phyloP scores from a whole-genome alignment of 2,113 vertebrate genomes.

The Cromileptes altivelis region DNA sequence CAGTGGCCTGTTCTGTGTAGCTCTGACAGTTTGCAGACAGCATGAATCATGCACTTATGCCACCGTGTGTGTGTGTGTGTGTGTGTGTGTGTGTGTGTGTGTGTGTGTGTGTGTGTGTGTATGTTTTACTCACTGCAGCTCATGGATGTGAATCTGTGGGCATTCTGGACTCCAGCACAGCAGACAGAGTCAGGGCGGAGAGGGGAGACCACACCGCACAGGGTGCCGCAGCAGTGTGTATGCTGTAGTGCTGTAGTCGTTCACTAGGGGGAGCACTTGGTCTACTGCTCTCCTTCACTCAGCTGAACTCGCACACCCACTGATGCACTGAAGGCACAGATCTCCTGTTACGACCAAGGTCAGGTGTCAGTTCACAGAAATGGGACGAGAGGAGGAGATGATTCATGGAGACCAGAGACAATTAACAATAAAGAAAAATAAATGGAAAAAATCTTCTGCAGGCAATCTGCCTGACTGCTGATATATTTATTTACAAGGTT shows the following conservation, averaged over 20 bases:
- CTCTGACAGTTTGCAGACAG: constrained; percentile 50
- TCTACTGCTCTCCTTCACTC: constrained; percentile 37
- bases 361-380: not conserved
- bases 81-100: not conserved
- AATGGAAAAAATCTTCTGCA: not conserved
- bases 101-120: not conserved
- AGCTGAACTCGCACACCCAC: not conserved
- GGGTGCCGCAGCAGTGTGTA: not conserved
- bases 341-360: not conserved
- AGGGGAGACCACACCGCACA: not conserved
- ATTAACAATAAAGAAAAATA: not conserved
- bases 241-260: constrained; percentile 5
- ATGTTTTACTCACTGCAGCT: constrained; percentile 5
- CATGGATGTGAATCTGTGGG: not conserved
- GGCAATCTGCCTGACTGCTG: not conserved
- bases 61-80: constrained; percentile 1
- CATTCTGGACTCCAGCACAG: not conserved
- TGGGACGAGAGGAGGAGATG: not conserved
- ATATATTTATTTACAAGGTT: not conserved
- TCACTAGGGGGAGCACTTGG: constrained; percentile 74
- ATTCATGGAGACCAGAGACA: not conserved
- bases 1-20: constrained; percentile 53
- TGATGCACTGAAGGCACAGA: not conserved
- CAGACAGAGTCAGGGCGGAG: not conserved
- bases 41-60: constrained; percentile 34